Evolutionary conservation across 2,113 vertebrate genomes (phyloP).

Genomic region (Chauna torquata): DNA sequence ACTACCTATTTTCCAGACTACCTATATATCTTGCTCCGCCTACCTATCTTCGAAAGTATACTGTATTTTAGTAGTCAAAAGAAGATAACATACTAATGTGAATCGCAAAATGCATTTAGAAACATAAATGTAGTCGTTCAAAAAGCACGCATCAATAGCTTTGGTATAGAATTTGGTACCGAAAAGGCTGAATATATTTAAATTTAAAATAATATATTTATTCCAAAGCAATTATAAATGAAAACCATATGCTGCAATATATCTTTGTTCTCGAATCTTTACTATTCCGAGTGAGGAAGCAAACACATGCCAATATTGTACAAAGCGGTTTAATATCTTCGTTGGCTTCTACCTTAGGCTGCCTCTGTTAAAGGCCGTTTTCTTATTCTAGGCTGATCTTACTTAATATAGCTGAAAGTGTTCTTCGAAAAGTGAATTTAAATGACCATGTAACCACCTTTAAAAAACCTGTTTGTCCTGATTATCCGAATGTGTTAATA

Average conservation of each 20-base stretch:
- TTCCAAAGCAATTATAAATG: conserved; percentile 82
- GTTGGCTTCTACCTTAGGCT: conserved; percentile 53
- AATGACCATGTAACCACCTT: conserved; percentile 29
- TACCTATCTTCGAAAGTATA: conserved; percentile 71
- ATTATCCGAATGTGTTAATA: conserved; percentile 54
- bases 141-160: conserved; percentile 61
- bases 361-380: conserved; percentile 46
- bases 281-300: conserved; percentile 45
- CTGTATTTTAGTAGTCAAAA: conserved; percentile 71
- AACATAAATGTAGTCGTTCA: conserved; percentile 27
- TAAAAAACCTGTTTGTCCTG: conserved; percentile 29
- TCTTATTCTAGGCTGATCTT: conserved; percentile 29
- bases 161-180: conserved; percentile 68
- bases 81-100: conserved; percentile 59
- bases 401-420: conserved; percentile 32
- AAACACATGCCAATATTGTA: conserved; percentile 43
- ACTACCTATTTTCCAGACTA: conserved; percentile 85
- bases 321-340: conserved; percentile 47
- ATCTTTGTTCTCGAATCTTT: conserved; percentile 66
- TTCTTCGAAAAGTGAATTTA: conserved; percentile 37
- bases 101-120: conserved; percentile 64
- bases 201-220: conserved; percentile 85
- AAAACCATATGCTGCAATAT: conserved; percentile 76
- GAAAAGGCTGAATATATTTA: conserved; percentile 81
- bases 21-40: conserved; percentile 78